Evolutionary conservation across 2,888 invertebrate species (phyloP).

Genomic region (Papilio elwesi): DNA sequence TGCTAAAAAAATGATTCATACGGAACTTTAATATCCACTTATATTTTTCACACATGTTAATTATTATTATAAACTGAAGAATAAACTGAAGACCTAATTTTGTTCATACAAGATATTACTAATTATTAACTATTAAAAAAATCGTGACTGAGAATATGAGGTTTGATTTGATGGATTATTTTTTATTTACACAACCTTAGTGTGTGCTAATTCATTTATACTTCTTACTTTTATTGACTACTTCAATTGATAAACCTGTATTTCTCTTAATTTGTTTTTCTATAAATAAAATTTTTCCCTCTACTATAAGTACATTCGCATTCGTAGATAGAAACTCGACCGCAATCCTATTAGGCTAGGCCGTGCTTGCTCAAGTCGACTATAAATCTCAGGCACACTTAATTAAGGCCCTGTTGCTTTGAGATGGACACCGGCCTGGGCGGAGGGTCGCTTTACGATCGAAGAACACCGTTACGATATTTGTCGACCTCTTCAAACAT

Average conservation of each 20-base stretch:
- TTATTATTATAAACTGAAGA: no score
- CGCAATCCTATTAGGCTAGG: conserved; percentile 36
- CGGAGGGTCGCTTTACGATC: conserved; percentile 62
- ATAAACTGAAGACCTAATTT: no score
- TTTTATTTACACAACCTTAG: no score
- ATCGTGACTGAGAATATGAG: no score
- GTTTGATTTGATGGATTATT: no score
- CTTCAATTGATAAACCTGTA: background rate
- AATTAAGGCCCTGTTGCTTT: conserved; percentile 55
- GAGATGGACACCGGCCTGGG: conserved; percentile 39
- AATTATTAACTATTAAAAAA: no score
- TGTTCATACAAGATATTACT: no score
- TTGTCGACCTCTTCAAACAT: conserved; percentile 69
- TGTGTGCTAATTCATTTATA: no score
- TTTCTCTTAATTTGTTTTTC: background rate
- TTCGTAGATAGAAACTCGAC: conserved; percentile 11
- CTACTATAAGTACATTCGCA: conserved; percentile 8
- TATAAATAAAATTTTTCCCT: background rate
- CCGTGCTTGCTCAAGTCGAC: conserved; percentile 52
- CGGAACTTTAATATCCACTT: no score
- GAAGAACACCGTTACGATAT: conserved; percentile 69
- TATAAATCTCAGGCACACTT: conserved; percentile 59
- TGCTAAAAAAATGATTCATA: background rate
- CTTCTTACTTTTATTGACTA: no score
- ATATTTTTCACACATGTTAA: no score